These are phyloP conservation scores for Lamellibrachia luymesi DNA, from an alignment of 1,140 invertebrate species.

Conservation along the genomic window DNA sequence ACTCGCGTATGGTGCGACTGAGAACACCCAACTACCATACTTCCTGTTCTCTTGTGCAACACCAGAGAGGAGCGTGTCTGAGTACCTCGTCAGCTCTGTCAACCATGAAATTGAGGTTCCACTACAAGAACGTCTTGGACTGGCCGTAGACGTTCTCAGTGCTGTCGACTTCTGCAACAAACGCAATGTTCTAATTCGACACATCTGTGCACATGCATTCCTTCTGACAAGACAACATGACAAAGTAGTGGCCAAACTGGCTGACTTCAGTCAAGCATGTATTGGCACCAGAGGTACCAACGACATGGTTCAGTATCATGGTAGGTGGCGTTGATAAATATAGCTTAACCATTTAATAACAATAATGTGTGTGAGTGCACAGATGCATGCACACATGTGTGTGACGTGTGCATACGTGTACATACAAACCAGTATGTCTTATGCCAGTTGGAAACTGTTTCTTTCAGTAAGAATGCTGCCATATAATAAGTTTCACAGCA, in stretches of 20 bases:
- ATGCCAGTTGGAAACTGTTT: no score
- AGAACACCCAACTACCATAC: background rate
- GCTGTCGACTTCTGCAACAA: background rate
- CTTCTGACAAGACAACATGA: background rate
- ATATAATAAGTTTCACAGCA: no score
- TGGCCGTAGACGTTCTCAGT: background rate
- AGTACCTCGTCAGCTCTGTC: background rate
- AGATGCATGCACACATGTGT: background rate
- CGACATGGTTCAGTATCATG: background rate
- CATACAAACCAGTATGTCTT: no score
- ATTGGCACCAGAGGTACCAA: background rate
- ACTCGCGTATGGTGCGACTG: background rate
- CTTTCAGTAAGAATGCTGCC: no score
- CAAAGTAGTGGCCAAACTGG: background rate
- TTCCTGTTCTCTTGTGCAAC: background rate
- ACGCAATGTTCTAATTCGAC: background rate
- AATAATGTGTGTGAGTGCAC: background rate
- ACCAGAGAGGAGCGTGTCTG: background rate
- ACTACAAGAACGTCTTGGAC: background rate
- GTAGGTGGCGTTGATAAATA: background rate
- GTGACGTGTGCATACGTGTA: background rate
- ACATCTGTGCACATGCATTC: constrained; percentile 4
- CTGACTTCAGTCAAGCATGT: background rate
- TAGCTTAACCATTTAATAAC: no score
- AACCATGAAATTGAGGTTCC: background rate